Percentiles rank a stretch among this genome's conserved stretches.
Evolutionary conservation across 2,888 invertebrate genomes (phyloP).

Genomic region (Drosophila neutralis): DNA sequence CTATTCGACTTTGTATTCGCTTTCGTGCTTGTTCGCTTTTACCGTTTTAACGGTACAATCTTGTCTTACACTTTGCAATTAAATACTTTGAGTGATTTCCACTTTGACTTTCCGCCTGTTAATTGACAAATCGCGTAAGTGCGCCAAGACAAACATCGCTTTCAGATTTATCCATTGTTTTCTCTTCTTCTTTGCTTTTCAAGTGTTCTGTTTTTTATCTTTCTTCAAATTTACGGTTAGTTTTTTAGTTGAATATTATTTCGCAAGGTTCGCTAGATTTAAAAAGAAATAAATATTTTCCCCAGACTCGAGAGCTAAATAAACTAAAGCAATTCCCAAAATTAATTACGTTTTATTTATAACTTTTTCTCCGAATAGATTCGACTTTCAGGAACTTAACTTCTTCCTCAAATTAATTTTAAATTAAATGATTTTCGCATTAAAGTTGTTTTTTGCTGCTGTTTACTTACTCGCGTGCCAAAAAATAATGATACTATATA

Average conservation of each 20-base stretch:
- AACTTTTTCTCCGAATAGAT: neutral
- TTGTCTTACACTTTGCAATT: slow-evolving; percentile 67
- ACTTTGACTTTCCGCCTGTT: slow-evolving; percentile 45
- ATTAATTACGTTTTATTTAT: too few species aligned
- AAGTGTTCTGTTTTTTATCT: slow-evolving; percentile 3
- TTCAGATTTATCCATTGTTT: neutral
- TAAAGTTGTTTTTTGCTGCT: slow-evolving; percentile 4
- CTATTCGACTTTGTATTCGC: slow-evolving; percentile 8
- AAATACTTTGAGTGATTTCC: slow-evolving; percentile 74
- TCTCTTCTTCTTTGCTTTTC: neutral
- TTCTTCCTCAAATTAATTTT: neutral
- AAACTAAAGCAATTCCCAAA: too few species aligned
- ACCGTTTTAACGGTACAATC: slow-evolving; percentile 15
- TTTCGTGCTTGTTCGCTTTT: slow-evolving; percentile 10
- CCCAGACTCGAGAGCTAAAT: too few species aligned
- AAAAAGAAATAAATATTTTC: too few species aligned
- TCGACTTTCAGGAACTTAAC: neutral
- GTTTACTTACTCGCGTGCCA: slow-evolving; percentile 42
- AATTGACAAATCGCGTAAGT: slow-evolving; percentile 56
- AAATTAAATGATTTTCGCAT: neutral
- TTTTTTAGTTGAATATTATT: neutral
- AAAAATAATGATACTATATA: slow-evolving; percentile 46
- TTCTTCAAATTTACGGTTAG: neutral
- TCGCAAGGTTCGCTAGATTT: too few species aligned
- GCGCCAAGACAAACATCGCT: slow-evolving; percentile 32